Evolutionary conservation across 2,113 vertebrate genomes (phyloP).

Genomic region (Anas platyrhynchos): DNA sequence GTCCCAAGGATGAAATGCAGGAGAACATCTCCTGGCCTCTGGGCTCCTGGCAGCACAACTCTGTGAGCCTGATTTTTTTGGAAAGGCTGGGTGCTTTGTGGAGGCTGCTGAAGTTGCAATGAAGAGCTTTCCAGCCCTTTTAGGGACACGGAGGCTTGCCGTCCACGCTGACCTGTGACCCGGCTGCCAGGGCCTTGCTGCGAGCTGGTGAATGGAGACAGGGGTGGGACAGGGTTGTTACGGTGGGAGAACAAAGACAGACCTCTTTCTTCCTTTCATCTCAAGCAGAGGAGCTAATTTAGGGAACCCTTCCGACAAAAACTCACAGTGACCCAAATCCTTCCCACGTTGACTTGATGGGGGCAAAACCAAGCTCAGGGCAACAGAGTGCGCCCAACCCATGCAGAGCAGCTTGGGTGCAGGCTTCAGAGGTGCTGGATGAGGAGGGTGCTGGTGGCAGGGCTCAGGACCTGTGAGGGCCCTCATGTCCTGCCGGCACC

Average conservation of each 20-base stretch:
- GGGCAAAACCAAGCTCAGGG: slow-evolving; percentile 4
- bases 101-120: neutral
- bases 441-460: neutral
- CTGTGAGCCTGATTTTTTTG: neutral
- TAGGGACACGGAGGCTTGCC: neutral
- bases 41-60: neutral
- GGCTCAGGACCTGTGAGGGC: neutral
- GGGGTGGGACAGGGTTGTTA: slow-evolving; percentile 15
- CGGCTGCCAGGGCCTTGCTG: slow-evolving; percentile 1
- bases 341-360: neutral
- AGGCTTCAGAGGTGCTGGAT: rapidly evolving
- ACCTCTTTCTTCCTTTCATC: slow-evolving; percentile 13
- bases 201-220: slow-evolving; percentile 26
- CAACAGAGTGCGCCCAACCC: neutral
- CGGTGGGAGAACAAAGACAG: neutral
- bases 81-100: neutral
- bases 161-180: slow-evolving; percentile 1
- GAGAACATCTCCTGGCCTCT: neutral
- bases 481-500: neutral
- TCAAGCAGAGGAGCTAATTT: slow-evolving; percentile 38
- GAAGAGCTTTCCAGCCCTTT: slow-evolving; percentile 13
- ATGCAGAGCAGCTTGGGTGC: neutral
- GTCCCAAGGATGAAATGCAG: rapidly evolving
- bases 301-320: slow-evolving; percentile 9
- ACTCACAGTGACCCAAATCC: slow-evolving; percentile 21